These are phyloP conservation scores for Etia nguti DNA, from an alignment of 2,113 vertebrate species.

Conservation along the genomic window DNA sequence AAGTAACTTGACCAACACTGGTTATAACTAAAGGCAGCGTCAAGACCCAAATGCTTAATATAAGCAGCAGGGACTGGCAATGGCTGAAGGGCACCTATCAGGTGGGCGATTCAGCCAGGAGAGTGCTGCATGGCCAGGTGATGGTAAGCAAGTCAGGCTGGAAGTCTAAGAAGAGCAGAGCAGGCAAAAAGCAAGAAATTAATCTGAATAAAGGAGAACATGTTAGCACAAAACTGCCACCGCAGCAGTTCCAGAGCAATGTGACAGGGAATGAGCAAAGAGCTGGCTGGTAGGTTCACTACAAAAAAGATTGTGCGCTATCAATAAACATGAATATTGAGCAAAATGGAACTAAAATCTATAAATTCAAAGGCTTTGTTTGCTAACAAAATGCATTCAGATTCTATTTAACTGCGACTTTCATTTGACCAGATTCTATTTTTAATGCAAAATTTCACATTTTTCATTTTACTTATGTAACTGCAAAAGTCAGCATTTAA, in stretches of 20 bases:
- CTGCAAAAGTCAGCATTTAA: not conserved
- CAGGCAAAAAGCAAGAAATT: not conserved
- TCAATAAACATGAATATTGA: not conserved
- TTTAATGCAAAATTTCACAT: not conserved
- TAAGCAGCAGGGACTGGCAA: not conserved
- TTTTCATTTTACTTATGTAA: not conserved
- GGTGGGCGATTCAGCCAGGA: not conserved
- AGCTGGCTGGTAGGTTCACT: not conserved
- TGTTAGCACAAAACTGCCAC: not conserved
- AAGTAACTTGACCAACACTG: too few relatives aligned
- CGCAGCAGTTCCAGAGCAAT: not conserved
- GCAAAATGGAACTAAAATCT: not conserved
- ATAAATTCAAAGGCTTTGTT: not conserved
- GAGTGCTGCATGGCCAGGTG: not conserved
- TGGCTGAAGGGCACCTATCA: fast-evolving
- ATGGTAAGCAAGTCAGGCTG: not conserved
- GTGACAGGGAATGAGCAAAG: not conserved
- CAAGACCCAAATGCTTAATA: fast-evolving
- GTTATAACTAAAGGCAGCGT: fast-evolving
- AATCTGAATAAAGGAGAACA: not conserved
- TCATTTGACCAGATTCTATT: not conserved
- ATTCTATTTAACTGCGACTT: not conserved
- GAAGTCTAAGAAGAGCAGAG: not conserved
- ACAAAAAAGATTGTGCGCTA: not conserved
- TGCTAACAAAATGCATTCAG: not conserved